These are phyloP conservation scores for Grapholita molesta DNA, from an alignment of 1,140 invertebrate species.

Conservation along the genomic window DNA sequence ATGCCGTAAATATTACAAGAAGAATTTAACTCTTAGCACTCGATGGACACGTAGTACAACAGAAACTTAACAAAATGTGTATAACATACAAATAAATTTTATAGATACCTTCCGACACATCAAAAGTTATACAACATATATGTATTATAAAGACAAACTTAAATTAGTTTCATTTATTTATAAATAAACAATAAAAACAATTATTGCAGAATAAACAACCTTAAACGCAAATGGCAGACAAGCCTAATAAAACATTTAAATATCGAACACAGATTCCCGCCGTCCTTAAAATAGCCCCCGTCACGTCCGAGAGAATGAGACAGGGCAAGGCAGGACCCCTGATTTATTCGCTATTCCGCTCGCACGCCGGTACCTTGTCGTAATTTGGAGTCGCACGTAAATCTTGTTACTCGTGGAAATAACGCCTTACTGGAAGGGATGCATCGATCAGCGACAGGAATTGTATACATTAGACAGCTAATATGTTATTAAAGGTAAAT, in stretches of 20 bases:
- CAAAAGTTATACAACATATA: no score
- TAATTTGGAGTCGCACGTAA: conserved; percentile 38
- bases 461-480: background rate
- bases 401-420: conserved; percentile 32
- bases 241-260: conserved; percentile 32
- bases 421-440: conserved; percentile 17
- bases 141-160: no score
- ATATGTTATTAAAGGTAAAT: background rate
- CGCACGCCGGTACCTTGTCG: conserved; percentile 30
- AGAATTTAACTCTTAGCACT: no score
- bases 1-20: no score
- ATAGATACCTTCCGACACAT: no score
- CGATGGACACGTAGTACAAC: no score
- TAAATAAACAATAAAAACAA: no score
- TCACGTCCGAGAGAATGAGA: conserved; percentile 38
- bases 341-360: conserved; percentile 36
- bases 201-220: no score
- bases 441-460: conserved; percentile 9
- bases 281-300: conserved; percentile 20
- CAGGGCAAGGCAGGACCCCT: conserved; percentile 24
- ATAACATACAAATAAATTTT: no score
- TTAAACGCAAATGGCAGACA: conserved; percentile 5
- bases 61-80: no score
- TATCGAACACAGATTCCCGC: conserved; percentile 19
- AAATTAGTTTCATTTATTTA: no score